Base-by-base conservation (phyloP, 2,113 vertebrate species). In the Menura novaehollandiae region DNA sequence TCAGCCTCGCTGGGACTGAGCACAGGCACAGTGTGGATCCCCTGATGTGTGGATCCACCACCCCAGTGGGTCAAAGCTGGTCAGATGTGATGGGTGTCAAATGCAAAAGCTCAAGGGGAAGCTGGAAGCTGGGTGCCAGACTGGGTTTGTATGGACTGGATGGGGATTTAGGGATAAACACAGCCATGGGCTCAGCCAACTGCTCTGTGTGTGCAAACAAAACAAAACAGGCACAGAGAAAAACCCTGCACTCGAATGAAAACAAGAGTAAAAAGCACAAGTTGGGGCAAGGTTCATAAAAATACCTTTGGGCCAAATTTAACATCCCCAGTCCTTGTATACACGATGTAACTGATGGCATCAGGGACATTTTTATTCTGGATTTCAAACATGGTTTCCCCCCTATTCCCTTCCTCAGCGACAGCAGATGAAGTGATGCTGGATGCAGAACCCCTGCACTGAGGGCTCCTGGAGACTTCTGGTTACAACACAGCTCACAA, bases 261-360 rank as follows among this genome's bases (percentile, higher is more conserved):
- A 85, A 92, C 1, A 60, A 24, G 17, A 75, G n/a, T 30, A 37
- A 83, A 76, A 83, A 41, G 32, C 41, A 41, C 22, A 46, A 64
- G 37, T 22, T 0, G 0, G 35, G 81, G 23, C 0, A 0, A 88
- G 16, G 63, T 39, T 85, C n/a, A 64, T 46, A 49, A 73, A 86
- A 75, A 26, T 4, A 53, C 16, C 53, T 82, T 30, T 37, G 51
- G 66, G 73, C 49, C 32, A 76, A 89, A 88, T 68, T 28, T 68
- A 74, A 66, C 49, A 66, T 46, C 53, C 47, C 10, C 44, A n/a
- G 49, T 33, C 62, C 56, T 59, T 6, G 43, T 27, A 52, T 13
- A 20, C 3, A 55, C 6, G 13, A 19, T 16, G 7, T 35, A 79
- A 88, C 37, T 19, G 30, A 71, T 10, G 55, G 52, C 12, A 49